phyloP scores from a whole-genome alignment of 2,888 invertebrate genomes.

The Bugula neritina region DNA sequence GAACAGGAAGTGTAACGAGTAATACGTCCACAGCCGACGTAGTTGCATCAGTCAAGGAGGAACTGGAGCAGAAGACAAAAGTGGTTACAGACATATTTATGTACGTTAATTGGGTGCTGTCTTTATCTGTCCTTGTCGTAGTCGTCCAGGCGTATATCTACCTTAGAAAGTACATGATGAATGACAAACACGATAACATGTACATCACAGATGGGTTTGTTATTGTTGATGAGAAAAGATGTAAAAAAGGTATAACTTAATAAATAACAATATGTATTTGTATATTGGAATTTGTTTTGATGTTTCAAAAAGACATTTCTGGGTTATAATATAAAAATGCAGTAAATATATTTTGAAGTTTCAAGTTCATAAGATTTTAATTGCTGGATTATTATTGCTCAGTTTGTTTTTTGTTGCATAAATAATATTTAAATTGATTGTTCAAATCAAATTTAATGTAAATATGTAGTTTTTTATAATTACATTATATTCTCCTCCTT shows the following conservation, averaged over 20 bases:
- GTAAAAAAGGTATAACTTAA: background rate
- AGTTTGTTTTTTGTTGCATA: too few species aligned
- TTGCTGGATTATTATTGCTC: too few species aligned
- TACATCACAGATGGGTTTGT: conserved; percentile 22
- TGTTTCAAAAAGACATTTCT: too few species aligned
- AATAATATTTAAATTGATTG: too few species aligned
- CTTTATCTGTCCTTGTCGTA: background rate
- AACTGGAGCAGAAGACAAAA: background rate
- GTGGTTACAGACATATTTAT: background rate
- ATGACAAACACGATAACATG: conserved; percentile 18
- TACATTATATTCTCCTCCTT: too few species aligned
- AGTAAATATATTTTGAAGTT: too few species aligned
- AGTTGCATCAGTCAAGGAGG: background rate
- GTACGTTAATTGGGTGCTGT: conserved; percentile 10
- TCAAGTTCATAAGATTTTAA: too few species aligned
- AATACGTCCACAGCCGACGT: background rate
- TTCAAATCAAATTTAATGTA: too few species aligned
- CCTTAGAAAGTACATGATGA: background rate
- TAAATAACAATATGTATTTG: background rate
- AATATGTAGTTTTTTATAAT: too few species aligned
- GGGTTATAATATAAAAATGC: too few species aligned
- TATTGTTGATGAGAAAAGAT: background rate
- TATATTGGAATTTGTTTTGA: background rate
- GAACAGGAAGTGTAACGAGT: background rate
- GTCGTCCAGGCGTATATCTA: conserved; percentile 4